Base-by-base conservation (phyloP, 2,797 vertebrate species). In the Myotis pilosus region DNA sequence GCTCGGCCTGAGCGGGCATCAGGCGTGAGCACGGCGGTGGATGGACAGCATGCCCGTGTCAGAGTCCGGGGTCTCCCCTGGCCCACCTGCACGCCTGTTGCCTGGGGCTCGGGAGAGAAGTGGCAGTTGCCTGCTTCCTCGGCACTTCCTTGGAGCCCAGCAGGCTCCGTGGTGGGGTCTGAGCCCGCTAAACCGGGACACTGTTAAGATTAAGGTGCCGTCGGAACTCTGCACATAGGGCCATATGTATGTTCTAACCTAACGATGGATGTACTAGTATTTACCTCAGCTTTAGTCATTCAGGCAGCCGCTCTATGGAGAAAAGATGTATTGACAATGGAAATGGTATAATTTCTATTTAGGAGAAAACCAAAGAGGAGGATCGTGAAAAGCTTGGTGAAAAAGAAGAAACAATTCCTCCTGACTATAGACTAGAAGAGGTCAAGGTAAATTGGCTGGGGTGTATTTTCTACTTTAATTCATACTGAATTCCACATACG, bases 401-500 rank as follows among this genome's bases (percentile, higher is more conserved):
- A 96, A 97, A 98, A 78, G 98, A 98, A 97, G 97, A 98, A 97
- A 98, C 98, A 4, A 97, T 98, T 94, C 98, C 98, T 91, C 98
- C 98, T 75, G 98, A 98, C 1, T 98, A 98, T 82, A 97, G 98
- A 97, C 95, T 98, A 92, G 96, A 94, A 95, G 98, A 97, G 83
- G 60, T 82, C 41, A 98, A 98, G 97, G 98, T 98, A 97, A 98
- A 47, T 11, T 55, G 47, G 13, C 75, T 76, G 20, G 55, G 5
- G 5, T 87, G 51, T 36, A 92, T 10, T 8, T 51, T 69, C 64
- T 74, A 0, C 10, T 74, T 71, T 82, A 62, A 71, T 81, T 71
- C 28, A 10, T 41, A 44, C 13, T 62, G 30, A 82, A 89, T 71
- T 84, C 83, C 55, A n/a, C 57, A 16, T 19, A 6, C 1, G 20